Evolutionary conservation across 2,113 vertebrate genomes (phyloP).

Genomic region (Sceloporus undulatus): DNA sequence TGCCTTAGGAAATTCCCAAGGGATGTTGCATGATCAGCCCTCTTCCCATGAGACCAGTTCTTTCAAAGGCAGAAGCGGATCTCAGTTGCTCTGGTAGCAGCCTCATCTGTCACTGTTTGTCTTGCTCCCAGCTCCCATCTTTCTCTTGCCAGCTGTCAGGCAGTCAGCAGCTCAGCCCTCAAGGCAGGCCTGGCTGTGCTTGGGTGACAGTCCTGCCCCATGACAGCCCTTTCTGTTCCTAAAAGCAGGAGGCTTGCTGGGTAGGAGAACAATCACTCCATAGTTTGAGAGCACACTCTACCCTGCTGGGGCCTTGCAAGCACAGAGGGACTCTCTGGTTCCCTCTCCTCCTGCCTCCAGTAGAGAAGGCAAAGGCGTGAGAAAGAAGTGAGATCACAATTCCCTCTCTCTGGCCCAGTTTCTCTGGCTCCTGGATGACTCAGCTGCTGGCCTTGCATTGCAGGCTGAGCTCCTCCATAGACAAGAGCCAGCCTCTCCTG

Average conservation of each 20-base stretch:
- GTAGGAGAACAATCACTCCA: not conserved
- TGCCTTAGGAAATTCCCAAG: not conserved
- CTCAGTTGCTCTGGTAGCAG: not conserved
- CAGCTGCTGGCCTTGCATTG: not conserved
- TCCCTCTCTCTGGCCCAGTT: not conserved
- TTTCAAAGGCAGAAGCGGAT: not conserved
- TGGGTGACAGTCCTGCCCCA: not conserved
- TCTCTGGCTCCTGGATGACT: conserved; percentile 10
- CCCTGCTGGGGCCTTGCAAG: not conserved
- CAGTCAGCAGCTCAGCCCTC: not conserved
- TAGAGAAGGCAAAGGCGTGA: not conserved
- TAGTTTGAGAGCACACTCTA: not conserved
- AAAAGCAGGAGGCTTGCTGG: not conserved
- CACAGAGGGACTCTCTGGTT: not conserved
- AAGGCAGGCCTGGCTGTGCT: not conserved
- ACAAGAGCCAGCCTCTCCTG: not conserved
- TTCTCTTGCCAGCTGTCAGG: not conserved
- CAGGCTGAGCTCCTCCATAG: not conserved
- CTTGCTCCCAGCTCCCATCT: not conserved
- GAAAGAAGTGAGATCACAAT: not conserved
- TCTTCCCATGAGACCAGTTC: not conserved
- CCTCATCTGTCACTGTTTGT: not conserved
- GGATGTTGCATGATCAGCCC: not conserved
- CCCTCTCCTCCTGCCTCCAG: not conserved
- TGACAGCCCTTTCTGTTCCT: not conserved